Evolutionary conservation across 2,113 vertebrate genomes (phyloP).

Genomic region (Callopanchax toddi): DNA sequence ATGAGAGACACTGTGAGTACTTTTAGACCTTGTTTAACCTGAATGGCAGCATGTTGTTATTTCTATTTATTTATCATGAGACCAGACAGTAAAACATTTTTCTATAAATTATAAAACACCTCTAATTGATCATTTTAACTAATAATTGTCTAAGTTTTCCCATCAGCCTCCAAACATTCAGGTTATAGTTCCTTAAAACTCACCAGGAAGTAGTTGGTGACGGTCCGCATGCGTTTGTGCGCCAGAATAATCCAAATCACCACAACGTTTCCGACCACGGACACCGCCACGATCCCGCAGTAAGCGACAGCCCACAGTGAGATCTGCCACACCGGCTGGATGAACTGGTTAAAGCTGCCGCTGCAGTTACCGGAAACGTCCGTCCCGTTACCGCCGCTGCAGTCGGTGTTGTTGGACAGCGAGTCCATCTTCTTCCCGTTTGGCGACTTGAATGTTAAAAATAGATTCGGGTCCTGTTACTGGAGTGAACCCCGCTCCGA

Average conservation of each 20-base stretch:
- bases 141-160: too few relatives aligned
- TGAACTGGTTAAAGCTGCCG: conserved; percentile 57
- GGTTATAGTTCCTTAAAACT: neutral
- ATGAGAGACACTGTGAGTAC: too few relatives aligned
- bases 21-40: too few relatives aligned
- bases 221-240: conserved; percentile 92
- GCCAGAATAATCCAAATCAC: conserved; percentile 94
- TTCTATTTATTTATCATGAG: too few relatives aligned
- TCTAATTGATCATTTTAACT: too few relatives aligned
- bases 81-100: too few relatives aligned
- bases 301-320: conserved; percentile 51
- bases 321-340: conserved; percentile 65
- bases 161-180: neutral
- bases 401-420: conserved; percentile 53
- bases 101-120: too few relatives aligned
- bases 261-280: conserved; percentile 87
- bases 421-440: conserved; percentile 58
- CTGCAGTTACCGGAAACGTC: conserved; percentile 60
- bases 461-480: conserved; percentile 22
- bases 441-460: conserved; percentile 5
- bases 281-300: conserved; percentile 81
- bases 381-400: conserved; percentile 27
- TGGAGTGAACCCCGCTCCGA: neutral
- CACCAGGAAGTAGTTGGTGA: conserved; percentile 86
- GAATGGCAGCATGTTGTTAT: too few relatives aligned